These are phyloP conservation scores for Petrocephalus schoutedeni DNA, from an alignment of 2,797 vertebrate genomes.

Conservation along the genomic window DNA sequence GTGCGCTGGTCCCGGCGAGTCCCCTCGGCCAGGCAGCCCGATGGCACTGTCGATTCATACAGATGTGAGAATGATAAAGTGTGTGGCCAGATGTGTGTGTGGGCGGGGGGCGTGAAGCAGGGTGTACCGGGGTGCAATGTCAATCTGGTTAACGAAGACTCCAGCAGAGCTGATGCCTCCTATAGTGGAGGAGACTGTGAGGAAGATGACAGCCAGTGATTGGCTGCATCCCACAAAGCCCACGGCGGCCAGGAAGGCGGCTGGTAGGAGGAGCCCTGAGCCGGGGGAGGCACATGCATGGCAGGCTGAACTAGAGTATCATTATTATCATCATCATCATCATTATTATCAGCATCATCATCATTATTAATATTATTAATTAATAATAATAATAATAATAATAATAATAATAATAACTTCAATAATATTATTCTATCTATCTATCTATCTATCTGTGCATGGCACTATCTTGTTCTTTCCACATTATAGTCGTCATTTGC, in stretches of 20 bases:
- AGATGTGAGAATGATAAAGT: neutral
- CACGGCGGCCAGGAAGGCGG: conserved; percentile 54
- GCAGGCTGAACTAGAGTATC: neutral
- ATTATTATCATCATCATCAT: neutral
- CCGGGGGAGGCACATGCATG: neutral
- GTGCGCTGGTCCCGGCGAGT: neutral
- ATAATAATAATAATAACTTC: too few species aligned
- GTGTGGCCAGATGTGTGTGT: too few species aligned
- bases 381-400: too few species aligned
- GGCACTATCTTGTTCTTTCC: neutral
- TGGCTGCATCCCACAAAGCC: conserved; percentile 59
- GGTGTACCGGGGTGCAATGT: conserved; percentile 72
- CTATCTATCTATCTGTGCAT: too few species aligned
- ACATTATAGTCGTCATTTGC: neutral
- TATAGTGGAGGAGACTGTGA: conserved; percentile 57
- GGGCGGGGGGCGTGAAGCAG: neutral
- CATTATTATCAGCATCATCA: neutral
- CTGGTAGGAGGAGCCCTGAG: conserved; percentile 62
- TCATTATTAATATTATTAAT: too few species aligned
- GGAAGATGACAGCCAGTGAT: conserved; percentile 53
- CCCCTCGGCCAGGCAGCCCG: neutral
- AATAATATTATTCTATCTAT: too few species aligned
- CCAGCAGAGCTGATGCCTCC: conserved; percentile 63
- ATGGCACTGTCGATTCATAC: neutral
- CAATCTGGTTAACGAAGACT: conserved; percentile 77